Percentiles rank a stretch among this genome's conserved stretches.
Evolutionary conservation across 2,888 invertebrate species (phyloP).

Genomic region (Acleris sparsana): DNA sequence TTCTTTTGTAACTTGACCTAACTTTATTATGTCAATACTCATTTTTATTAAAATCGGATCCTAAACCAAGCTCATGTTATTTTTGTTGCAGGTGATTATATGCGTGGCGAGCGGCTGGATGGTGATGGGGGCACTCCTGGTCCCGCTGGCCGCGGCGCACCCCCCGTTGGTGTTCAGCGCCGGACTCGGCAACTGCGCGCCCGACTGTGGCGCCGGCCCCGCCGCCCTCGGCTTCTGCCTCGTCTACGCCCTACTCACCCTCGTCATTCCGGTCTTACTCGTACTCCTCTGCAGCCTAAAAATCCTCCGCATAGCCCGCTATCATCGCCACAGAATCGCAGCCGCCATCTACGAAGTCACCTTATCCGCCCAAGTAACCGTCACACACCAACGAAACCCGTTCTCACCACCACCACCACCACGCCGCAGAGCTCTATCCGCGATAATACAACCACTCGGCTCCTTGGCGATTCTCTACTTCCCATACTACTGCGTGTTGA

Average conservation of each 20-base stretch:
- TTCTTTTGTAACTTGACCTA: too few relatives aligned
- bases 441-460: slow-evolving; percentile 88
- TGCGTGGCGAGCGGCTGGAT: slow-evolving; percentile 88
- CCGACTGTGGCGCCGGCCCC: slow-evolving; percentile 86
- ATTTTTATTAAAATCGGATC: too few relatives aligned
- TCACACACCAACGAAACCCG: slow-evolving; percentile 91
- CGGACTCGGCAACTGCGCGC: slow-evolving; percentile 86
- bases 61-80: neutral
- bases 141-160: slow-evolving; percentile 85
- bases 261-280: slow-evolving; percentile 86
- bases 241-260: slow-evolving; percentile 85
- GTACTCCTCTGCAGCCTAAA: slow-evolving; percentile 89
- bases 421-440: slow-evolving; percentile 85
- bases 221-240: slow-evolving; percentile 86
- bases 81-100: slow-evolving; percentile 80
- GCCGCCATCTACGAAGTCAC: slow-evolving; percentile 94
- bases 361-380: slow-evolving; percentile 91
- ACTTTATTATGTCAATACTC: too few relatives aligned
- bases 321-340: slow-evolving; percentile 92
- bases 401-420: slow-evolving; percentile 88
- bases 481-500: slow-evolving; percentile 88
- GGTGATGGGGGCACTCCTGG: slow-evolving; percentile 84
- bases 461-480: slow-evolving; percentile 88
- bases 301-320: slow-evolving; percentile 86
- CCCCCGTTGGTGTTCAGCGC: slow-evolving; percentile 72